Percentiles rank a stretch among this genome's conserved stretches.
These are phyloP conservation scores for Zaprionus inermis DNA, from an alignment of 1,140 invertebrate genomes.

Conservation along the genomic window DNA sequence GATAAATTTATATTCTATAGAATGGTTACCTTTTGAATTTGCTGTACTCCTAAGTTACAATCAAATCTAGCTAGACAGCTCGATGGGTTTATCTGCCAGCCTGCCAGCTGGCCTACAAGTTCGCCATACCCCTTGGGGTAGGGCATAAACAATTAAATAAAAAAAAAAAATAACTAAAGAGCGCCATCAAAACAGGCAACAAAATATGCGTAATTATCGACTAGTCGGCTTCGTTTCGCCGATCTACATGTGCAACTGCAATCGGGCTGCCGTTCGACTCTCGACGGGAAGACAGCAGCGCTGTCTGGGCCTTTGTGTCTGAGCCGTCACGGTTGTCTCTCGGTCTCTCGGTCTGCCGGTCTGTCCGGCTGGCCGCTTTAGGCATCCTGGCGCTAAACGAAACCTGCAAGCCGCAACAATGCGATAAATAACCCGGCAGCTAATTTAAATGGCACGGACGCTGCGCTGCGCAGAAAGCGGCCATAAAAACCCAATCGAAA, in stretches of 20 bases:
- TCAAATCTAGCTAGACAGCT: background rate
- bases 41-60: background rate
- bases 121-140: constrained; percentile 35
- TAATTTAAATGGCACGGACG: constrained; percentile 77
- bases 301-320: constrained; percentile 74
- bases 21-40: too few species aligned
- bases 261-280: constrained; percentile 15
- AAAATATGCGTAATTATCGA: constrained; percentile 80
- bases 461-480: constrained; percentile 33
- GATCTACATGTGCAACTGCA: constrained; percentile 41
- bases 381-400: constrained; percentile 79
- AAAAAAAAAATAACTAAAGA: constrained; percentile 59
- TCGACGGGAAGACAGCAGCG: background rate
- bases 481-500: constrained; percentile 79
- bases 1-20: too few species aligned
- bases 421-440: constrained; percentile 80
- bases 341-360: constrained; percentile 23
- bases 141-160: constrained; percentile 45
- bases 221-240: constrained; percentile 44
- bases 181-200: constrained; percentile 77
- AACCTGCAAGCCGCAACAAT: constrained; percentile 75
- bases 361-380: constrained; percentile 21
- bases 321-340: constrained; percentile 35
- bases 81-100: background rate
- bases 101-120: constrained; percentile 11